Conservation (phyloP, 2,797 vertebrate species). For the Melanogrammus aeglefinus region DNA sequence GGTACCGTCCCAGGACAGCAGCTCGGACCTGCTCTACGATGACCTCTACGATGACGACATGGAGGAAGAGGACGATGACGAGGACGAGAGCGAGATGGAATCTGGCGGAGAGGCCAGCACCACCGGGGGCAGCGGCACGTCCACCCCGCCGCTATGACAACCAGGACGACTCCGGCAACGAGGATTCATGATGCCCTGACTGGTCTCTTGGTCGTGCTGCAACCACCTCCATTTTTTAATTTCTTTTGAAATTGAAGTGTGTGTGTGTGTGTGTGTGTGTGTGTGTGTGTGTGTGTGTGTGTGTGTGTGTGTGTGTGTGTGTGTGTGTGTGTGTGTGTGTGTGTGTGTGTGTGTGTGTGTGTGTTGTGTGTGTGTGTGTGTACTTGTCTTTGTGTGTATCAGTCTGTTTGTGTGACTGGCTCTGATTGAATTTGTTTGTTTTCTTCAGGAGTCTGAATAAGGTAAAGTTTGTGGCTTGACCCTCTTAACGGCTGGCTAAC, state of each 20-base stretch:
- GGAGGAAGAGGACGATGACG: conserved; percentile 93
- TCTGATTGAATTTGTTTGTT: not conserved
- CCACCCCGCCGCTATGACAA: conserved; percentile 85
- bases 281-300: conserved; percentile 10
- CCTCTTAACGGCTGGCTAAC: conserved; percentile 25
- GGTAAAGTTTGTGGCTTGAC: conserved; percentile 28
- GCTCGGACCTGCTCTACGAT: conserved; percentile 96
- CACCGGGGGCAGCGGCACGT: conserved; percentile 73
- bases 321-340: not conserved
- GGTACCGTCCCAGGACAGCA: conserved; percentile 98
- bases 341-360: not conserved
- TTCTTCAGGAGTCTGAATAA: conserved; percentile 3
- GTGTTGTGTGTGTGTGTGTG: conserved; percentile 8
- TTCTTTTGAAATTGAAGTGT: not conserved
- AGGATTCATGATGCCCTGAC: conserved; percentile 91
- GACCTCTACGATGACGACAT: conserved; percentile 96
- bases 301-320: conserved; percentile 12
- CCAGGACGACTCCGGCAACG: conserved; percentile 96
- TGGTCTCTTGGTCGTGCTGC: conserved; percentile 38
- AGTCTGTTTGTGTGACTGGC: conserved; percentile 2
- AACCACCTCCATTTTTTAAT: not conserved
- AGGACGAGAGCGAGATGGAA: conserved; percentile 82
- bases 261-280: not conserved
- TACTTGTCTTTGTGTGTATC: conserved; percentile 8
- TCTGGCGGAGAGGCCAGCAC: conserved; percentile 81